Percentiles rank a stretch among this genome's conserved stretches.
phyloP scores from a whole-genome alignment of 35 echinoderm and acorn worm genomes.

The Ophioderma brevispina region DNA sequence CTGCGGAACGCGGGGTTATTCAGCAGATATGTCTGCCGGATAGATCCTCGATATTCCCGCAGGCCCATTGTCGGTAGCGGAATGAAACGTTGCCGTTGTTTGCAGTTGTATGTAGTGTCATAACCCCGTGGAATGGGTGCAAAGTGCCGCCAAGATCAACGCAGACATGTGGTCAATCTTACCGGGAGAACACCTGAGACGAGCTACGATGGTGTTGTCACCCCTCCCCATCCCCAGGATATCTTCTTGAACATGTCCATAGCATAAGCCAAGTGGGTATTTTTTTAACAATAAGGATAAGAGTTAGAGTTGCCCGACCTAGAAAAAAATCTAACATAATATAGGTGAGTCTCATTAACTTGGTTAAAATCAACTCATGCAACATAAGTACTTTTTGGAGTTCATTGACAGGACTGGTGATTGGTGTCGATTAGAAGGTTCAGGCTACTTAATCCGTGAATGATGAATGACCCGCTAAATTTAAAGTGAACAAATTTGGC shows the following conservation, averaged over 20 bases:
- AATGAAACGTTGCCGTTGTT: slow-evolving; percentile 10
- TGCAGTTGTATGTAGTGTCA: not conserved
- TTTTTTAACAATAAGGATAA: too few relatives aligned
- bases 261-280: too few relatives aligned
- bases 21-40: not conserved
- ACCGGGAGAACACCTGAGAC: not conserved
- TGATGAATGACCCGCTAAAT: not conserved
- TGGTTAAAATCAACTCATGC: not conserved
- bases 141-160: not conserved
- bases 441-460: not conserved
- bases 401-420: not conserved
- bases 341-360: not conserved
- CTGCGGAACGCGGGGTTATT: not conserved
- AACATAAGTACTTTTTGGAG: not conserved
- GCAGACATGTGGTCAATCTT: not conserved
- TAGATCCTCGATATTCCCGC: not conserved
- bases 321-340: too few relatives aligned
- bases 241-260: too few relatives aligned
- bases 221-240: not conserved
- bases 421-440: not conserved
- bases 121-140: not conserved
- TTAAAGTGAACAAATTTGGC: slow-evolving; percentile 2
- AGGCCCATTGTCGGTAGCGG: not conserved
- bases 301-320: too few relatives aligned
- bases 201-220: not conserved